Percentiles rank a stretch among this genome's conserved stretches.
These are phyloP conservation scores for Microhierax caerulescens DNA, from an alignment of 2,797 vertebrate species.

Conservation along the genomic window DNA sequence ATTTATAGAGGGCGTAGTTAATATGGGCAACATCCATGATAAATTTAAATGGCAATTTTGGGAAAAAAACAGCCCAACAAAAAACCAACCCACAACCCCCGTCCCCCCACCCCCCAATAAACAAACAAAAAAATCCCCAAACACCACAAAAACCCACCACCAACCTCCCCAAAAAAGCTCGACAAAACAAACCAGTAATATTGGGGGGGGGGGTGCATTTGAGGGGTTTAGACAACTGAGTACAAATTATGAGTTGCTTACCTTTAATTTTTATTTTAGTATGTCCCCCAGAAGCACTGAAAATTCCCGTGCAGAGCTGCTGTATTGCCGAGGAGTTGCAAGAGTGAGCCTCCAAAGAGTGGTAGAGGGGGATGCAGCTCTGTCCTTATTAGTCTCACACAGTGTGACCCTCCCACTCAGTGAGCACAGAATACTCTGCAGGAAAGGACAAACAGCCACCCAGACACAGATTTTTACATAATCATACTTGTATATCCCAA, in stretches of 20 bases:
- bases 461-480: conserved; percentile 20
- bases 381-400: conserved; percentile 95
- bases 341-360: conserved; percentile 79
- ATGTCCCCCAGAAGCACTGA: conserved; percentile 55
- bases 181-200: not conserved
- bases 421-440: conserved; percentile 80
- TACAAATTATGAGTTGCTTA: conserved; percentile 61
- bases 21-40: not conserved
- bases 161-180: too few species aligned
- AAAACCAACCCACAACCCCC: too few species aligned
- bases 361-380: conserved; percentile 82
- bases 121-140: too few species aligned
- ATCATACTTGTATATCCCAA: not conserved
- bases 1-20: not conserved
- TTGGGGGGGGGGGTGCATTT: fast-evolving
- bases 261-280: conserved; percentile 52
- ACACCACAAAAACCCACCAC: too few species aligned
- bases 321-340: conserved; percentile 65
- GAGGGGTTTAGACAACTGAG: not conserved
- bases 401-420: conserved; percentile 95
- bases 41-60: not conserved
- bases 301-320: conserved; percentile 59
- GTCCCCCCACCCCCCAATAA: too few species aligned
- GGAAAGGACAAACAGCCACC: conserved; percentile 68
- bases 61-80: not conserved